These are phyloP conservation scores for Exocentrus adspersus DNA, from an alignment of 2,888 invertebrate genomes.

Conservation along the genomic window DNA sequence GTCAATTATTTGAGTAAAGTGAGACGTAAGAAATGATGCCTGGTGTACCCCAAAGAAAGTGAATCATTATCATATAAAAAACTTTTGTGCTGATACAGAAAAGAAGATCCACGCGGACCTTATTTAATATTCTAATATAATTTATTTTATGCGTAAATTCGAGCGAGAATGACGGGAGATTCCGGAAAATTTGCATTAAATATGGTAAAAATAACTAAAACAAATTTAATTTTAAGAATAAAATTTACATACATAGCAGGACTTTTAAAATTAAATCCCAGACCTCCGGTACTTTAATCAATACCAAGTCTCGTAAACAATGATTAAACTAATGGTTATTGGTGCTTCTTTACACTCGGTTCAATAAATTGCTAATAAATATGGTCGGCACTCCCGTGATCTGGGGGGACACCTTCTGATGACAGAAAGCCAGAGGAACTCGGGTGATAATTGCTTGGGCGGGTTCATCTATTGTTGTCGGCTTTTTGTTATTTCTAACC, in stretches of 20 bases:
- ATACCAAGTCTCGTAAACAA: constrained; percentile 56
- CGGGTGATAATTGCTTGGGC: constrained; percentile 7
- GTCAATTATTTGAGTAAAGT: too few species aligned
- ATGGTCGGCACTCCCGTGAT: constrained; percentile 46
- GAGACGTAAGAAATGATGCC: constrained; percentile 17
- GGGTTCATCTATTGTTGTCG: constrained; percentile 9
- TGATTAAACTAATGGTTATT: constrained; percentile 56
- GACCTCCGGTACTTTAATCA: constrained; percentile 54
- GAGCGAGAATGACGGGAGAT: constrained; percentile 44
- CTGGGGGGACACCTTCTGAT: constrained; percentile 30
- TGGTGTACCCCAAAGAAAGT: constrained; percentile 13
- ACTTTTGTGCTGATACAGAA: constrained; percentile 32
- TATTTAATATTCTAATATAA: constrained; percentile 47
- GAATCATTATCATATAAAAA: constrained; percentile 26
- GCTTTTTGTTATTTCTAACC: neutral
- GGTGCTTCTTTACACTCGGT: constrained; percentile 45
- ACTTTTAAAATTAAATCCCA: constrained; percentile 53
- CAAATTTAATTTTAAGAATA: constrained; percentile 58
- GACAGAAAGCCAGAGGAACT: constrained; percentile 2
- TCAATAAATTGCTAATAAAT: constrained; percentile 51
- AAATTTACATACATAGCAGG: constrained; percentile 58
- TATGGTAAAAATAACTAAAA: constrained; percentile 52
- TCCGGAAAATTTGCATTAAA: constrained; percentile 47
- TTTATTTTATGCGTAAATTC: constrained; percentile 47
- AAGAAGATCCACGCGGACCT: constrained; percentile 40